Conservation (phyloP, 2,113 vertebrate genomes). For the Xyliphius kryptos region DNA sequence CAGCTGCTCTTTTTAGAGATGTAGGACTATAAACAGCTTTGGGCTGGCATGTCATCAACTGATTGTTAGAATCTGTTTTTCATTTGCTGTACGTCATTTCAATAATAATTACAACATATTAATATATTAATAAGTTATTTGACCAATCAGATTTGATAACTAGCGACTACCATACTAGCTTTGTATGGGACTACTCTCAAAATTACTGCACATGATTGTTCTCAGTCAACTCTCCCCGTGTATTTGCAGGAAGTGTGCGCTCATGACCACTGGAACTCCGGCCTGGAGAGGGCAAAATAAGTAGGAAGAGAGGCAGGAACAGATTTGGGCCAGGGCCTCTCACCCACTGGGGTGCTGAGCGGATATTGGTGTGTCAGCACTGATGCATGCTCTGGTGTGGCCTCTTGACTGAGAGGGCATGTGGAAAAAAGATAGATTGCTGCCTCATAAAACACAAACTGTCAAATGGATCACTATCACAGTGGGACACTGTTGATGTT, state of each 20-base stretch:
- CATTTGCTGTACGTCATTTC: no score
- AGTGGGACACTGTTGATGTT: conserved; percentile 18
- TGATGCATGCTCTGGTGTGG: conserved; percentile 31
- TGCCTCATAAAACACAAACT: conserved; percentile 22
- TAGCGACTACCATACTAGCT: no score
- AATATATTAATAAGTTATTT: no score
- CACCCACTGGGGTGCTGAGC: conserved; percentile 57
- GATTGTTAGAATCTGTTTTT: no score
- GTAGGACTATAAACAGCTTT: no score
- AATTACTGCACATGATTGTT: conserved; percentile 16
- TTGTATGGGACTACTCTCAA: no score
- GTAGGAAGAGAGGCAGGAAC: conserved; percentile 56
- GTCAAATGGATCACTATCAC: conserved; percentile 25
- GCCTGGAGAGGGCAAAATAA: conserved; percentile 38
- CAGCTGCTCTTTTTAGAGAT: no score
- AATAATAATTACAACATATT: no score
- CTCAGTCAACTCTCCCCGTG: conserved; percentile 36
- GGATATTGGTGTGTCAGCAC: conserved; percentile 60
- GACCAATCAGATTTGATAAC: no score
- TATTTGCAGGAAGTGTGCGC: conserved; percentile 63
- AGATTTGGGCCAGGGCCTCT: conserved; percentile 51
- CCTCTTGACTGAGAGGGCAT: conserved; percentile 31
- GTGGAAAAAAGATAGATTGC: conserved; percentile 29
- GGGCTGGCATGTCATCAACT: no score
- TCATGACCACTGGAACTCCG: conserved; percentile 56